phyloP scores from a whole-genome alignment of 1,140 invertebrate genomes.

The Drosophila virilis region DNA sequence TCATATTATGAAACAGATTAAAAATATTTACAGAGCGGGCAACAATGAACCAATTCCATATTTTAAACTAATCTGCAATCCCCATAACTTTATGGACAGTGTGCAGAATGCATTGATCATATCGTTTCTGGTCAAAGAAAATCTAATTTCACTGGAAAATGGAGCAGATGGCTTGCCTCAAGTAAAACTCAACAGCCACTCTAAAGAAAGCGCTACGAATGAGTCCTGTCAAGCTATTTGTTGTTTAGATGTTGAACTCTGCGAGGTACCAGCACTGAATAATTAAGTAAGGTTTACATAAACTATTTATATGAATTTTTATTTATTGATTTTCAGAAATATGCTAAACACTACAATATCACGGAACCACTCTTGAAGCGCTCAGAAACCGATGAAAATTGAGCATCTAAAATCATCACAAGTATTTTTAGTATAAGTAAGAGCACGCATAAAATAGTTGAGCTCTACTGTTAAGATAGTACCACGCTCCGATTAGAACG shows the following conservation, averaged over 20 bases:
- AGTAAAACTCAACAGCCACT: constrained; percentile 22
- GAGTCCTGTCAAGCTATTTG: constrained; percentile 53
- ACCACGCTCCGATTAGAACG: not conserved
- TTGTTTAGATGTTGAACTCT: constrained; percentile 50
- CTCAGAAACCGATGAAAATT: constrained; percentile 19
- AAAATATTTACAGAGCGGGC: constrained; percentile 42
- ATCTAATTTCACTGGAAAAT: constrained; percentile 45
- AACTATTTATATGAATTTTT: not conserved
- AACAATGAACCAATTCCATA: constrained; percentile 63
- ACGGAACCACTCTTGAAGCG: constrained; percentile 54
- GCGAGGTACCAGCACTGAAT: constrained; percentile 39
- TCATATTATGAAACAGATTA: constrained; percentile 51
- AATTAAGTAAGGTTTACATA: not conserved
- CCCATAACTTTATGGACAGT: constrained; percentile 64
- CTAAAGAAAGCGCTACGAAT: not conserved
- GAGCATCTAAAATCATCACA: not conserved
- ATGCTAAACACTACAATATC: constrained; percentile 46
- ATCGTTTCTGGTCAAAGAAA: constrained; percentile 67
- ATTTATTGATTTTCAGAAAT: constrained; percentile 47
- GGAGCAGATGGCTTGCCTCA: constrained; percentile 57
- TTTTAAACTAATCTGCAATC: constrained; percentile 69
- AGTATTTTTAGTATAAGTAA: not conserved
- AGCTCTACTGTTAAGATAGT: not conserved
- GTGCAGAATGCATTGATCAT: constrained; percentile 68
- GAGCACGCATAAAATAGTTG: not conserved